phyloP scores from a whole-genome alignment of 2,888 invertebrate genomes.

The Junonia oenone region DNA sequence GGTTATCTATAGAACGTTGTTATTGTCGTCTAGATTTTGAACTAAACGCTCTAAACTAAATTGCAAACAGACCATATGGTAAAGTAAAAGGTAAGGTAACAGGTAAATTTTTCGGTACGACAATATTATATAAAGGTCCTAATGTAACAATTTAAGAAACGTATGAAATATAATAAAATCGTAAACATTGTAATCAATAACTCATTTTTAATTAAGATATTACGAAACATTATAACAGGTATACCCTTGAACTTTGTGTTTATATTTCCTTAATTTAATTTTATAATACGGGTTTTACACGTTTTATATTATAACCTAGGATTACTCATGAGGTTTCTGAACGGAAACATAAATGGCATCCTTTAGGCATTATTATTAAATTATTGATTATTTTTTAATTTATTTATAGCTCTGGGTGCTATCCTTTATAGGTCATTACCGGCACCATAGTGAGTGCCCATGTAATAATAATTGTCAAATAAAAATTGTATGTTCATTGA shows the following conservation, averaged over 20 bases:
- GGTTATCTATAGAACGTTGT: too few species aligned
- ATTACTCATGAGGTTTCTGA: slow-evolving; percentile 2
- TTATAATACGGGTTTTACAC: not conserved
- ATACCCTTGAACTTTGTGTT: slow-evolving; percentile 20
- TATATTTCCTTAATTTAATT: slow-evolving; percentile 18
- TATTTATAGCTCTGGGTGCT: not conserved
- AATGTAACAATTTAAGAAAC: too few species aligned
- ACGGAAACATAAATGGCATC: slow-evolving; percentile 14
- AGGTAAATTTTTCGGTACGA: too few species aligned
- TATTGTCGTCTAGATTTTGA: too few species aligned
- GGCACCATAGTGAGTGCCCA: too few species aligned
- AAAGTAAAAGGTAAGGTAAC: too few species aligned
- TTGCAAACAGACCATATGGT: too few species aligned
- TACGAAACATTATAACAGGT: not conserved
- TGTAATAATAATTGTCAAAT: too few species aligned
- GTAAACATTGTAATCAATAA: not conserved
- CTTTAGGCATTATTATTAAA: not conserved
- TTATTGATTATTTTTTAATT: not conserved
- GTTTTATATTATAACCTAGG: slow-evolving; percentile 3
- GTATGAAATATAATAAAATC: not conserved
- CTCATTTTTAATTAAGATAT: not conserved
- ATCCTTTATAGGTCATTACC: too few species aligned
- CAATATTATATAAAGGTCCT: too few species aligned
- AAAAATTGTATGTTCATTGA: too few species aligned
- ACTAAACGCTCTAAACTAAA: too few species aligned